Conservation (phyloP, 2,113 vertebrate species). For the Pyrgilauda ruficollis region DNA sequence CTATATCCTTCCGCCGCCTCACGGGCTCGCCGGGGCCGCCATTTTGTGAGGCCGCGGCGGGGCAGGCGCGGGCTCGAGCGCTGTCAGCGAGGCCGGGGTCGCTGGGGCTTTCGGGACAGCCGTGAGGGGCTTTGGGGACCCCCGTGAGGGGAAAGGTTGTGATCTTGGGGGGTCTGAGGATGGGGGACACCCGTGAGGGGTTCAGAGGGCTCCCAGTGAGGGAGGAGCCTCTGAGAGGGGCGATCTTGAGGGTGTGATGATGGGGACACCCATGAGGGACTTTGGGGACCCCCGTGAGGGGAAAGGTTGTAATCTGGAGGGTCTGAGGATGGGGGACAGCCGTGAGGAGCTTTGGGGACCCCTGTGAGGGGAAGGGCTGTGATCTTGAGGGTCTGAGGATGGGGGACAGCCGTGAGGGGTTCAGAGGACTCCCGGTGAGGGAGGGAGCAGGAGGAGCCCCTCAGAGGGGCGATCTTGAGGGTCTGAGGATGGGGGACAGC, state of each 20-base stretch:
- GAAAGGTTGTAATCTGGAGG: too few species aligned
- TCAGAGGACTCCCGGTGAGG: too few species aligned
- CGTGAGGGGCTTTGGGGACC: neutral
- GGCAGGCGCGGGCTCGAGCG: neutral
- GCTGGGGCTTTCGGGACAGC: neutral
- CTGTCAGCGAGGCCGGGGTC: neutral
- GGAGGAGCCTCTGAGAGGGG: neutral
- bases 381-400: too few species aligned
- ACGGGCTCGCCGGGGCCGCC: neutral
- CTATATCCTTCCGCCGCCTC: rapidly evolving
- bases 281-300: too few species aligned
- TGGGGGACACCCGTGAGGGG: neutral
- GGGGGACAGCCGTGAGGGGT: too few species aligned
- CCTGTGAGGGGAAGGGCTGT: neutral
- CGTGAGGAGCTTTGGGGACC: neutral
- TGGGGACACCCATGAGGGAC: neutral
- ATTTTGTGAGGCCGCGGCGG: neutral
- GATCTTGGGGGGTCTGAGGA: too few species aligned
- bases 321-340: too few species aligned
- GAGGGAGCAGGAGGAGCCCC: too few species aligned
- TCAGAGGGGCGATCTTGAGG: neutral
- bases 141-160: too few species aligned
- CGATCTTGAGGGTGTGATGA: too few species aligned
- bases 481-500: too few species aligned
- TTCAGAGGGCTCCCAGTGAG: too few species aligned